Percentiles rank a stretch among this genome's conserved stretches.
phyloP scores from a whole-genome alignment of 2,797 vertebrate genomes.

The Enteromius argenteus region DNA sequence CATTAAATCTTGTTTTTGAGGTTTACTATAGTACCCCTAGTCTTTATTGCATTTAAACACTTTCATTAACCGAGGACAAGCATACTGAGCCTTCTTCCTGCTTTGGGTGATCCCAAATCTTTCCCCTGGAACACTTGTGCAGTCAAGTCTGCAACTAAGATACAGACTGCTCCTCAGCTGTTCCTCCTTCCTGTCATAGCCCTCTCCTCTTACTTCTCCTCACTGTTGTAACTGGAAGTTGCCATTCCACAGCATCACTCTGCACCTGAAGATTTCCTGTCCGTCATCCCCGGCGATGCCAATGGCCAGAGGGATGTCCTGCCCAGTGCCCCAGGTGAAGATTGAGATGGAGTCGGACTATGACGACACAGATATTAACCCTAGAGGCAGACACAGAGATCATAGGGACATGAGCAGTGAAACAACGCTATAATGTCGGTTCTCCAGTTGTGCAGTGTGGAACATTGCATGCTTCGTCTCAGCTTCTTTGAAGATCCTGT shows the following conservation, averaged over 20 bases:
- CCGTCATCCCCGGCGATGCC: slow-evolving; percentile 87
- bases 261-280: slow-evolving; percentile 98
- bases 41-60: not conserved
- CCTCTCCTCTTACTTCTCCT: slow-evolving; percentile 12
- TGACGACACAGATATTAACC: slow-evolving; percentile 85
- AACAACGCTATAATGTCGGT: slow-evolving; percentile 84
- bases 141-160: not conserved
- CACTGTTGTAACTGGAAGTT: slow-evolving; percentile 75
- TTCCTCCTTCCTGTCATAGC: not conserved
- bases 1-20: not conserved
- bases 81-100: not conserved
- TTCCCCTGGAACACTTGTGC: slow-evolving; percentile 15
- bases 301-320: slow-evolving; percentile 79
- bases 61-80: not conserved
- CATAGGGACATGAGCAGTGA: slow-evolving; percentile 85
- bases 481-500: slow-evolving; percentile 5
- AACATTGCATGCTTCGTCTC: not conserved
- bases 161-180: not conserved
- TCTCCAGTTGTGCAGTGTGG: not conserved
- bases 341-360: slow-evolving; percentile 96
- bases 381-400: slow-evolving; percentile 60
- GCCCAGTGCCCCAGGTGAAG: slow-evolving; percentile 91
- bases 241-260: slow-evolving; percentile 88
- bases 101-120: slow-evolving; percentile 17
- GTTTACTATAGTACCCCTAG: not conserved